Percentiles rank a stretch among this genome's conserved stretches.
phyloP scores from a whole-genome alignment of 2,888 invertebrate species.

The Notodonta dromedarius region DNA sequence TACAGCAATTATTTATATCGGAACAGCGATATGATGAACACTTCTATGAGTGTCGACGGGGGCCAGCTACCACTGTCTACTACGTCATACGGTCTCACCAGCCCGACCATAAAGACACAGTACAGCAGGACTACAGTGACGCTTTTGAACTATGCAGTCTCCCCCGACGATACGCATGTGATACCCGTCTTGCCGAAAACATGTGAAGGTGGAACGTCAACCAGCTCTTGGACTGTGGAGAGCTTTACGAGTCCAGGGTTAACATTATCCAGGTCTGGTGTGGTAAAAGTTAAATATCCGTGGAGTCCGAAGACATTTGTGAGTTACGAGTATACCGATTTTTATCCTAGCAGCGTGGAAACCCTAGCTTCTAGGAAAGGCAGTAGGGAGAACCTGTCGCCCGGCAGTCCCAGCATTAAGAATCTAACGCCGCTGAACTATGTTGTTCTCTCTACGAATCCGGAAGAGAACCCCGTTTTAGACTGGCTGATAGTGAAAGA shows the following conservation, averaged over 20 bases:
- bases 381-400: slow-evolving; percentile 27
- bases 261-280: slow-evolving; percentile 9
- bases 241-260: slow-evolving; percentile 44
- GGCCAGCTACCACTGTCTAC: slow-evolving; percentile 33
- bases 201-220: slow-evolving; percentile 19
- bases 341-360: slow-evolving; percentile 52
- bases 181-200: slow-evolving; percentile 9
- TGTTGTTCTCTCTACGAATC: background rate
- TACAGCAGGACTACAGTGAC: slow-evolving; percentile 27
- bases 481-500: slow-evolving; percentile 36
- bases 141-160: slow-evolving; percentile 9
- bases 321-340: slow-evolving; percentile 42
- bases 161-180: slow-evolving; percentile 8
- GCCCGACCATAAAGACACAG: slow-evolving; percentile 6
- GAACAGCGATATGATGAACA: slow-evolving; percentile 6
- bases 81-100: slow-evolving; percentile 30
- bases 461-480: slow-evolving; percentile 17
- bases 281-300: slow-evolving; percentile 42
- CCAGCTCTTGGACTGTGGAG: slow-evolving; percentile 57
- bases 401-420: slow-evolving; percentile 1
- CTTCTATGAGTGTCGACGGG: slow-evolving; percentile 14
- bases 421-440: slow-evolving; percentile 34
- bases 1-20: slow-evolving; percentile 10
- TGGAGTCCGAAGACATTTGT: slow-evolving; percentile 48
- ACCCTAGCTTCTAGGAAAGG: slow-evolving; percentile 35